These are phyloP conservation scores for Sternarchorhynchus goeldii DNA, from an alignment of 2,797 vertebrate species.

Conservation along the genomic window DNA sequence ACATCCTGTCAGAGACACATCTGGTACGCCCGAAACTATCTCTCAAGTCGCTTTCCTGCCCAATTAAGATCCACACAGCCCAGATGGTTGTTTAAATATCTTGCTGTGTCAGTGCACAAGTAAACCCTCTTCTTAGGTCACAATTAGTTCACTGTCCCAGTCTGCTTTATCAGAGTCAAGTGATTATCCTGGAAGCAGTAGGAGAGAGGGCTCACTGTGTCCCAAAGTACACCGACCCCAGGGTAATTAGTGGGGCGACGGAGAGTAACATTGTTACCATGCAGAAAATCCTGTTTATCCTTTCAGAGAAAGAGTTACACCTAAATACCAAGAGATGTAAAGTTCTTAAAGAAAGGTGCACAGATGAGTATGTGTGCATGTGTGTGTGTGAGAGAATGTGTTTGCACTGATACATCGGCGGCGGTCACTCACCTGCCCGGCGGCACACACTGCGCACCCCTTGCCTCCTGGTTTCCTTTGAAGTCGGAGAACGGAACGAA, in stretches of 20 bases:
- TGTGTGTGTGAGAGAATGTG: background rate
- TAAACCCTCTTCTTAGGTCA: slow-evolving; percentile 23
- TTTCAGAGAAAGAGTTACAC: slow-evolving; percentile 44
- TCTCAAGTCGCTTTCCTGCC: background rate
- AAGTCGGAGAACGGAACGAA: slow-evolving; percentile 80
- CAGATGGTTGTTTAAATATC: background rate
- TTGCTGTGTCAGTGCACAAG: background rate
- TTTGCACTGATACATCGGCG: slow-evolving; percentile 1
- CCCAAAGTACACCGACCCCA: slow-evolving; percentile 3
- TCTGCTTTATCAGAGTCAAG: slow-evolving; percentile 20
- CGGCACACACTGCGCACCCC: slow-evolving; percentile 39
- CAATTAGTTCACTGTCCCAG: slow-evolving; percentile 19
- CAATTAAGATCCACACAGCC: background rate
- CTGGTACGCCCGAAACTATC: background rate
- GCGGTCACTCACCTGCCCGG: slow-evolving; percentile 71
- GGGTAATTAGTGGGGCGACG: slow-evolving; percentile 25
- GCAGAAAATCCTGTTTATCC: slow-evolving; percentile 53
- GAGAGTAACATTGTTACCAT: background rate
- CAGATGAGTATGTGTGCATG: slow-evolving; percentile 3
- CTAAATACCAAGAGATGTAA: background rate
- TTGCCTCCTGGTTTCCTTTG: slow-evolving; percentile 50
- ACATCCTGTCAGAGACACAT: background rate
- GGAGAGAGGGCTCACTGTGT: background rate
- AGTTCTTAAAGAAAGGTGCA: background rate
- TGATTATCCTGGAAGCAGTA: background rate